Evolutionary conservation across 2,113 vertebrate genomes (phyloP).

Genomic region (Geococcyx californianus): DNA sequence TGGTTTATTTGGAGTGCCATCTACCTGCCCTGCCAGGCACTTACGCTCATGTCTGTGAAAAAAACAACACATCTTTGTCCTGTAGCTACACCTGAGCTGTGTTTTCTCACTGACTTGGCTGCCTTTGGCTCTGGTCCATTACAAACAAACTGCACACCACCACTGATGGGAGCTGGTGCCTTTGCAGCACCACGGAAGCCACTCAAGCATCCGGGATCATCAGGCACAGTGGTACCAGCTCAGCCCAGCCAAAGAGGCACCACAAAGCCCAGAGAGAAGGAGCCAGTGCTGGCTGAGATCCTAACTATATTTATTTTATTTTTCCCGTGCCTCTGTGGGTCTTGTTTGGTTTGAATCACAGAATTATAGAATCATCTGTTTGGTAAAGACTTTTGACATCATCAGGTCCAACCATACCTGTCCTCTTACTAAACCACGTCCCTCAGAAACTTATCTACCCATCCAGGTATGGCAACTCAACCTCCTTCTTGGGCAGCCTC

Average conservation of each 20-base stretch:
- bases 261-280: neutral
- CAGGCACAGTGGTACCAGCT: neutral
- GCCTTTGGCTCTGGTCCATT: neutral
- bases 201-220: accelerated
- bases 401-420: too few species aligned
- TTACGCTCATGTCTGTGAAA: neutral
- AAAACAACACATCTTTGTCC: neutral
- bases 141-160: neutral
- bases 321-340: neutral
- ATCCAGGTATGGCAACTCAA: too few species aligned
- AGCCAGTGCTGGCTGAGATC: neutral
- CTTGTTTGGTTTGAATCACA: neutral
- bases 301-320: neutral
- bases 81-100: neutral
- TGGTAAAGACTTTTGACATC: too few species aligned
- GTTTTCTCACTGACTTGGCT: neutral
- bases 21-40: constrained; percentile 56
- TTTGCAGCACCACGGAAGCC: neutral
- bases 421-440: too few species aligned
- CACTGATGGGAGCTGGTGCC: neutral
- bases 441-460: too few species aligned
- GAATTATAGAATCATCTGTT: too few species aligned
- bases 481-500: too few species aligned
- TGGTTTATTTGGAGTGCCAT: constrained; percentile 54
- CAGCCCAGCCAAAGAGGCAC: neutral